Evolutionary conservation across 35 echinoderm and acorn worm genomes (phyloP), one percentile per base, ranked within the genome.

Genomic region (Hemicentrotus pulcherrimus): DNA sequence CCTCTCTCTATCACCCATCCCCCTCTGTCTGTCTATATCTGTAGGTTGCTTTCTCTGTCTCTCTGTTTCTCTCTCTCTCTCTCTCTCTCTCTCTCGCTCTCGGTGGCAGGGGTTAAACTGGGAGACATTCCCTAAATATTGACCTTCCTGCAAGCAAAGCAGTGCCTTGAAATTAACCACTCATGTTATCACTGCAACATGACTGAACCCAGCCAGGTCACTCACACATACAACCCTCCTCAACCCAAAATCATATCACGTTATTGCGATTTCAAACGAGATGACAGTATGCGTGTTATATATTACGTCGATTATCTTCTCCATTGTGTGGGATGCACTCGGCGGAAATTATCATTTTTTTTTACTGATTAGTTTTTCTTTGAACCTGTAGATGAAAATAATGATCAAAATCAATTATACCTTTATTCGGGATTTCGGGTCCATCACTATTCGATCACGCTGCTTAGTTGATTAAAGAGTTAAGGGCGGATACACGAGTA

Each of bases 61-160:
- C 50, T 55, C 50, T 0, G 10, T 55, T 11, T 55, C 50, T 11
- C 48, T 50, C 47, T 18, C 19, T 4, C 13, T 19, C 60, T 28
- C 61, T 18, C 61, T 14, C 16, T 70, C 18, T 24, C 61, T n/a
- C 65, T 78, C 28, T n/a, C 19, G 5, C 7, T 78, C 28, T 78
- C 65, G 28, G 22, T 22, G 65, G 65, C 65, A n/a, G 65, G 65
- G 65, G 65, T 78, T 78, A 78, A 78, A 78, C n/a, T 78, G 65
- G 65, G 65, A 78, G 65, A 78, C 65, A 78, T 78, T 78, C 65
- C 65, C 65, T 78, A 78, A 78, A 78, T n/a, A 78, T 78, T 78
- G 28, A 78, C 65, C 65, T 78, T 78, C 65, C 65, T 78, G 65
- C 65, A 8, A 78, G 65, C 65, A 78, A 59, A 41, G 35, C 50